Base-by-base conservation (phyloP, 1,140 invertebrate species). In the Maconellicoccus hirsutus region DNA sequence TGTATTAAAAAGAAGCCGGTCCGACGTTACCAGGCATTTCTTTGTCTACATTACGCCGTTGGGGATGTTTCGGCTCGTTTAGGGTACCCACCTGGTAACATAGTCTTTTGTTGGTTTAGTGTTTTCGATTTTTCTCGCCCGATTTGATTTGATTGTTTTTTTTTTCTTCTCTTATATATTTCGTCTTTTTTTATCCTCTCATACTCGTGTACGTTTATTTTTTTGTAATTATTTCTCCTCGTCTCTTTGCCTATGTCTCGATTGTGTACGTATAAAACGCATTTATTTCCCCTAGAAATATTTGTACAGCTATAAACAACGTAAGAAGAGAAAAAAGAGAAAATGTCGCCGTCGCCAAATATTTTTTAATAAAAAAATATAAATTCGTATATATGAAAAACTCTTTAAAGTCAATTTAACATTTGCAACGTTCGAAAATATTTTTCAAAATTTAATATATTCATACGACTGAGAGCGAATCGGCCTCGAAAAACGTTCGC, bases 81-180 rank as follows among this genome's bases (percentile, higher is more conserved):
- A 52, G 42, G 42, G 42, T 52, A 52, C 42, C 42, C 42, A 52
- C 42, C 42, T 52, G 42, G 42, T 52, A 52, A 52, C 42, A 52
- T 52, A 19, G 42, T 52, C 42, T 52, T 52, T 52, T 52, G 42
- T 52, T 52, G 42, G 42, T 52, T 52, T 52, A 52, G 42, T 52
- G n/a, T 52, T 52, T 52, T 52, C 42, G 42, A 52, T 19, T 52
- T 52, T 52, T 52, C n/a, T 52, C 42, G n/a, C 12, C n/a, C 42
- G 42, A 52, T 52, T 52, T 52, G n/a, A 52, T 52, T 52, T 52
- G 10, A 52, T 52, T 16, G 42, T 52, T 52, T 52, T 16, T 14
- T 14, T 52, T 16, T 16, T 52, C n/a, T 52, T 16, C 2, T 52
- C 16, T 52, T 19, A 19, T 16, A 3, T 19, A 8, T 52, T 52